Conservation (phyloP, 1,140 invertebrate species). For the Scaptodrosophila lebanonensis region DNA sequence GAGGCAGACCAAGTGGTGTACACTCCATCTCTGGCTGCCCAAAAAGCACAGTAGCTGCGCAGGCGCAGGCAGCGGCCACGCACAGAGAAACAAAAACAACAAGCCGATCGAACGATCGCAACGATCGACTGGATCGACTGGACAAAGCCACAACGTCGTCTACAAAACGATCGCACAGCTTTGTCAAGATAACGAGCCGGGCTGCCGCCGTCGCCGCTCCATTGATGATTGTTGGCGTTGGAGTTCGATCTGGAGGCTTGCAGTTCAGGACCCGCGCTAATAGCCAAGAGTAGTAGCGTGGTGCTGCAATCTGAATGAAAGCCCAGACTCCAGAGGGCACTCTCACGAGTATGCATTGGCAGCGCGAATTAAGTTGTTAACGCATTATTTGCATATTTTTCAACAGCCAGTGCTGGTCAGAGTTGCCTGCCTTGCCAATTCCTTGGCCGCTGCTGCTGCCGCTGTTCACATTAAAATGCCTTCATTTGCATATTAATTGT, state of each 20-base stretch:
- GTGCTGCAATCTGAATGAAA: too few species aligned
- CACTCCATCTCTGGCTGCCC: slow-evolving; percentile 17
- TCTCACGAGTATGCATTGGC: not conserved
- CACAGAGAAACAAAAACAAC: not conserved
- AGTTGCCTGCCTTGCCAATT: slow-evolving; percentile 8
- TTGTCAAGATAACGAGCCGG: slow-evolving; percentile 46
- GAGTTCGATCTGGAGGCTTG: not conserved
- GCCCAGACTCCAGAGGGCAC: not conserved
- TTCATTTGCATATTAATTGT: slow-evolving; percentile 76
- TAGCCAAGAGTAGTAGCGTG: slow-evolving; percentile 47
- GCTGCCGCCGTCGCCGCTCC: not conserved
- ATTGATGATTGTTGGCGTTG: not conserved
- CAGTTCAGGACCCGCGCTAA: slow-evolving; percentile 34
- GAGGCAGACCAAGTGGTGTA: not conserved
- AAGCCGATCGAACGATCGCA: not conserved
- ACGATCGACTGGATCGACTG: too few species aligned
- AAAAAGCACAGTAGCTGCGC: slow-evolving; percentile 70
- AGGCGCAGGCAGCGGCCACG: slow-evolving; percentile 23
- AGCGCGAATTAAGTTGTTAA: slow-evolving; percentile 74
- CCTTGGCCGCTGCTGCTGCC: too few species aligned
- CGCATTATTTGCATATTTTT: slow-evolving; percentile 76
- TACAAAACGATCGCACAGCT: slow-evolving; percentile 64
- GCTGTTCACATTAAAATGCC: slow-evolving; percentile 51
- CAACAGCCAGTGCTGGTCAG: slow-evolving; percentile 27
- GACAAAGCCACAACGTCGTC: slow-evolving; percentile 8